Evolutionary conservation across 2,797 vertebrate genomes (phyloP), one percentile per base, ranked within the genome.

Genomic region (Acridotheres tristis): DNA sequence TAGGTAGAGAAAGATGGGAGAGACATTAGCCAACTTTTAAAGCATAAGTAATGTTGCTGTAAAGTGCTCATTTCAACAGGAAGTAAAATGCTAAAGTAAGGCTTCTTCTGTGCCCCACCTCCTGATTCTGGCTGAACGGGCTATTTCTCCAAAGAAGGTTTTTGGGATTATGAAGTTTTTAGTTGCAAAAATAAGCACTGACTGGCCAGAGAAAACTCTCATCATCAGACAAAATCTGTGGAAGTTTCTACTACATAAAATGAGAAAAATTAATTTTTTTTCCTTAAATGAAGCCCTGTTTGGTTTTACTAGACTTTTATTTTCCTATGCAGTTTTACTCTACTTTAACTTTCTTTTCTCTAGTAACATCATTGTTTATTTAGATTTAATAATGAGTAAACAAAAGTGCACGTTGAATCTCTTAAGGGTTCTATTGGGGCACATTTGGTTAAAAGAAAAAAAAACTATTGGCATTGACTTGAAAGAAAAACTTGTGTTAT

Each of bases 1-100:
- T 95, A 96, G 62, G 83, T 93, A 94, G 69, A 92, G 88, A 96
- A 94, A 91, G 84, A 93, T 90, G 91, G 86, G 62, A 89, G 94
- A 89, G 62, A 88, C 43, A 67, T 93, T 85, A 94, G 79, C 81
- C 89, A 92, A 38, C 76, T 81, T 95, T 71, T 83, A 85, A 90
- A 88, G 79, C 27, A 16, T 82, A 85, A 77, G 61, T 94, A 43
- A 53, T 61, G 29, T 40, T 68, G n/a, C 32, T 77, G 19, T 47
- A 1, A 79, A 85, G 34, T 62, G 26, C 4, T 85, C 11, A 17
- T 83, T 83, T 79, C 40, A 85, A 62, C 11, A 47, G 10, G 19
- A 59, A 65, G 25, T 47, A 12, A 16, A 58, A 5, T 29, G 16
- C 29, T 66, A 7, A 76, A 72, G 7, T 77, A 23, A 78, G 18